These are phyloP conservation scores for Zoanthus solanderi DNA, from an alignment of 92 coral and sea anemone genomes.

Conservation along the genomic window DNA sequence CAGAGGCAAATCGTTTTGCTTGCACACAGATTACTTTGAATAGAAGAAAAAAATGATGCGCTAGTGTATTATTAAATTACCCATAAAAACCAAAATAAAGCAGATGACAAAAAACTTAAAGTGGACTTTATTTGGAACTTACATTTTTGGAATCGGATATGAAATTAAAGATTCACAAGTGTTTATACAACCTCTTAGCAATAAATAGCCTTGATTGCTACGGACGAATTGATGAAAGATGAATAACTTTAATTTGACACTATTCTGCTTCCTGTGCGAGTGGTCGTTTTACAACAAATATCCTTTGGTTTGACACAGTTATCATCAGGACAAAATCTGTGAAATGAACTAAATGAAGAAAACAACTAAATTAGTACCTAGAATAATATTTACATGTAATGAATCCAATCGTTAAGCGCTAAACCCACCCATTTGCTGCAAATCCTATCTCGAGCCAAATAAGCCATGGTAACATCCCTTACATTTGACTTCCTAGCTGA, in stretches of 20 bases:
- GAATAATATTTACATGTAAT: neutral
- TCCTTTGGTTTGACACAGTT: conserved; percentile 91
- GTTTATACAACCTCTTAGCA: neutral
- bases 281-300: conserved; percentile 92
- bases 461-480: too few relatives aligned
- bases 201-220: neutral
- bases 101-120: too few relatives aligned
- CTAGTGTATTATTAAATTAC: too few relatives aligned
- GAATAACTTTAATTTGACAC: neutral
- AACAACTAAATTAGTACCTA: neutral
- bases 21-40: too few relatives aligned
- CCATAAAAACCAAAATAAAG: too few relatives aligned
- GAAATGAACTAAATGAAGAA: conserved; percentile 75
- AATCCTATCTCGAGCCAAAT: too few relatives aligned
- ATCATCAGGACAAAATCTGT: conserved; percentile 92
- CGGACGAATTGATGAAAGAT: neutral
- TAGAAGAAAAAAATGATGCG: too few relatives aligned
- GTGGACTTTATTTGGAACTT: too few relatives aligned
- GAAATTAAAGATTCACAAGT: neutral
- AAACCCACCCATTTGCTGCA: too few relatives aligned
- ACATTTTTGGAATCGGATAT: neutral
- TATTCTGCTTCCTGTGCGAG: conserved; percentile 72
- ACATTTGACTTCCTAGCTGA: too few relatives aligned
- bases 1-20: too few relatives aligned
- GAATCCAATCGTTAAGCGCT: too few relatives aligned